These are phyloP conservation scores for Indicator maculatus DNA, from an alignment of 2,113 vertebrate genomes.

Conservation along the genomic window DNA sequence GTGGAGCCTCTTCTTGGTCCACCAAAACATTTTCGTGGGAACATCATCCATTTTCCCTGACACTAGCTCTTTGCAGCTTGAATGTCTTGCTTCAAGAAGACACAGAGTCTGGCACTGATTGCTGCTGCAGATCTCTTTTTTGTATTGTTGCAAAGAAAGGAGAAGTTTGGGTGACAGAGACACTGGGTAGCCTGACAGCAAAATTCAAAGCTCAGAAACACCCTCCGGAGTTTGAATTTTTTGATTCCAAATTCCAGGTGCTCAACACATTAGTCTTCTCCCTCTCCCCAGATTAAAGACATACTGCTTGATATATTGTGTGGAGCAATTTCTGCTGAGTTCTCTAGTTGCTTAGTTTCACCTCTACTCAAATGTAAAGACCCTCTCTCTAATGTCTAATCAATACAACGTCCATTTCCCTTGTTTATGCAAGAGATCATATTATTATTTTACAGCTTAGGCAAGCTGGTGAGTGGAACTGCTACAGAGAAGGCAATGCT, in stretches of 20 bases:
- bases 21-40: background rate
- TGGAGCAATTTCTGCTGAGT: background rate
- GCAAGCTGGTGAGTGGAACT: background rate
- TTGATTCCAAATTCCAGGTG: background rate
- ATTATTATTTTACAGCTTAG: background rate
- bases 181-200: background rate
- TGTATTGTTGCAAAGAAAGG: background rate
- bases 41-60: background rate
- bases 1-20: background rate
- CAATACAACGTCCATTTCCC: background rate
- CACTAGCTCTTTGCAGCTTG: background rate
- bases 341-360: background rate
- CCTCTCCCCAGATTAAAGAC: background rate
- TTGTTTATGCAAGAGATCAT: background rate
- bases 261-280: background rate
- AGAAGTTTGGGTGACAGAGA: background rate
- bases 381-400: background rate
- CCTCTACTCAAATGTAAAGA: background rate
- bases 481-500: background rate
- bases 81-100: background rate
- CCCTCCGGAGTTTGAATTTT: background rate
- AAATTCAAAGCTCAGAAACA: background rate
- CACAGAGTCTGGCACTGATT: background rate
- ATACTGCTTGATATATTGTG: background rate
- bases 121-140: background rate